Evolutionary conservation across 2,888 invertebrate species (phyloP).

Genomic region (Nemoura dubitans): DNA sequence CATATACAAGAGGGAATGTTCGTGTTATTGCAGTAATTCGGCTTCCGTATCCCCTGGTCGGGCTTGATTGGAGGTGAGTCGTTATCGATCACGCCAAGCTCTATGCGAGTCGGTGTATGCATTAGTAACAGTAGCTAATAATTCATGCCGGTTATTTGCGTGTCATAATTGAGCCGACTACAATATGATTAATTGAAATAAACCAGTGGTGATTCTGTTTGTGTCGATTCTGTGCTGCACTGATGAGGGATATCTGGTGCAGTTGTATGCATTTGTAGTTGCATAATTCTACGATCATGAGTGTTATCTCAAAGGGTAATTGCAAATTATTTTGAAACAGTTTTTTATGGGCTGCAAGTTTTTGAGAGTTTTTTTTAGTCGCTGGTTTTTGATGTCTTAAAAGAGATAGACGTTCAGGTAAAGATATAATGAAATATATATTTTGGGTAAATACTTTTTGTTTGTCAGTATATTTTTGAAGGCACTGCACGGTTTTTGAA

Average conservation of each 20-base stretch:
- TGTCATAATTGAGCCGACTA: not conserved
- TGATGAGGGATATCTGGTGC: not conserved
- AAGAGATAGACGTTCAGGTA: too few species aligned
- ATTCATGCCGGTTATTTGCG: slow-evolving; percentile 7
- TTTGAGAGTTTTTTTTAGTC: too few species aligned
- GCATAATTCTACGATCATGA: not conserved
- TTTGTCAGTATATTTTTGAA: not conserved
- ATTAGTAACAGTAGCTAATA: not conserved
- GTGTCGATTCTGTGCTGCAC: not conserved
- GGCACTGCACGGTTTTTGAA: not conserved
- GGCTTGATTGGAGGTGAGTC: not conserved
- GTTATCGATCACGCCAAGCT: slow-evolving; percentile 12
- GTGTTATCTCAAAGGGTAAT: too few species aligned
- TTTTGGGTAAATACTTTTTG: not conserved
- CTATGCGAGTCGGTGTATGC: not conserved
- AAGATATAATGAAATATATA: slow-evolving; percentile 16
- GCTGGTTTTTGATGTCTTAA: too few species aligned
- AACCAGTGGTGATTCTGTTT: not conserved
- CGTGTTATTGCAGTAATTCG: not conserved
- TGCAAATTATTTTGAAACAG: too few species aligned
- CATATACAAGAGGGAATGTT: too few species aligned
- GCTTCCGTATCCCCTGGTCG: not conserved
- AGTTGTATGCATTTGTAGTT: not conserved
- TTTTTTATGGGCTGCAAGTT: too few species aligned
- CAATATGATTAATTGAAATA: slow-evolving; percentile 9